Evolutionary conservation across 2,113 vertebrate species (phyloP), one percentile per base, ranked within the genome.

Genomic region (Perognathus longimembris): DNA sequence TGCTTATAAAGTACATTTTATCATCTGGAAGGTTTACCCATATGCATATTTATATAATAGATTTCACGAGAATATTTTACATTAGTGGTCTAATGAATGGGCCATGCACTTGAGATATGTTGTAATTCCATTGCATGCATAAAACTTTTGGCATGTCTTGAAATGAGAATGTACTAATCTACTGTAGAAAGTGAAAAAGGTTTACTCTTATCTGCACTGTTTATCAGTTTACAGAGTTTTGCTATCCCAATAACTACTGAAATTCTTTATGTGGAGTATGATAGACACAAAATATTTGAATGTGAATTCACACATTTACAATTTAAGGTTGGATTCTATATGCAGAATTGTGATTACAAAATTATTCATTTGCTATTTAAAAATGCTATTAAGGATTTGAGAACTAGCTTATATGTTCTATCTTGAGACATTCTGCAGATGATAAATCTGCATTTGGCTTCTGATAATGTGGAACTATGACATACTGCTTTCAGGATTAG

Each of bases 341-440:
- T 91, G 81, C 90, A 75, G 24, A 83, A 18, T 34, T 83, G 12
- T 83, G 38, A 94, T 87, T 67, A 67, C n/a, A 76, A 76, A 95
- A 89, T 88, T 83, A 85, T 70, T 85, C n/a, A 67, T 54, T 85
- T 75, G 30, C 40, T n/a, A 40, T 87, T 69, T 10, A 38, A 80
- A 91, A 74, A 81, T 50, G 24, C 17, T 57, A 75, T 81, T 78
- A 80, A 89, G 88, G 67, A 79, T 57, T 66, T 45, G 14, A 78
- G 38, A 93, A 67, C 3, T 28, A 91, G 73, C 17, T 90, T 86
- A 73, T 73, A 45, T 84, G 6, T 57, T 88, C 74, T 59, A 24
- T 88, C 54, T 93, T 59, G 34, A 18, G 34, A 71, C 45, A 88
- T 3, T 59, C 12, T 54, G 34, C 75, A 61, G 80, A 83, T 88